Conservation (phyloP, 1,140 invertebrate species). For the Pseudomyrmex pallidus region DNA sequence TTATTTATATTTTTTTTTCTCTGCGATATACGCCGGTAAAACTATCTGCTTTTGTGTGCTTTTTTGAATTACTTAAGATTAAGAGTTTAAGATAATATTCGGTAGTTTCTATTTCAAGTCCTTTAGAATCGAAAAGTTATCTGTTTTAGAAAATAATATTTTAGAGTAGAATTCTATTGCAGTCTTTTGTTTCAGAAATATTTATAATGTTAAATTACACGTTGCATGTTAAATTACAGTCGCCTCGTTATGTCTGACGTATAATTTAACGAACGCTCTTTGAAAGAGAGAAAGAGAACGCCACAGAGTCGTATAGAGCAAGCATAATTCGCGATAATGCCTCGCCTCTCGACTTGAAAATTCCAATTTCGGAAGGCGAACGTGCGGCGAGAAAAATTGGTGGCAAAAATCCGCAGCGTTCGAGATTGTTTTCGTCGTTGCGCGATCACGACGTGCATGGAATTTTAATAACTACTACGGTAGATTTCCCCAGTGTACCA, state of each 20-base stretch:
- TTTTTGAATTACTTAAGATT: no score
- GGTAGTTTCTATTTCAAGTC: no score
- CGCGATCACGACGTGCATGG: conserved; percentile 69
- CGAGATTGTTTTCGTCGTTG: conserved; percentile 70
- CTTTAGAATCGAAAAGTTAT: background rate
- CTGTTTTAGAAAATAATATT: background rate
- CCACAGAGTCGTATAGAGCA: conserved; percentile 6
- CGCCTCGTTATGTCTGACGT: background rate
- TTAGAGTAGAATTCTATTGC: background rate
- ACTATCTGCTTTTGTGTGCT: no score
- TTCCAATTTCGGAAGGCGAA: conserved; percentile 48
- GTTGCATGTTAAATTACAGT: no score
- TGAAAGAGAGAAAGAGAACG: background rate
- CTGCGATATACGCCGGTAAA: no score
- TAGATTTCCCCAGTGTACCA: conserved; percentile 71
- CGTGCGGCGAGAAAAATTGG: conserved; percentile 45
- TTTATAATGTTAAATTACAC: no score
- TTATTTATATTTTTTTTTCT: no score
- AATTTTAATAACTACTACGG: conserved; percentile 72
- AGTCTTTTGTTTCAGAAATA: no score
- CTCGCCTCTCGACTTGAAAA: conserved; percentile 37
- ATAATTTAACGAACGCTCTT: conserved; percentile 31
- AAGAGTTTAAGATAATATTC: no score
- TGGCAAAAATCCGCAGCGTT: conserved; percentile 57
- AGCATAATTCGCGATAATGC: conserved; percentile 58